Percentiles rank a stretch among this genome's conserved stretches.
phyloP scores from a whole-genome alignment of 1,140 invertebrate species.

The Spodoptera litura region DNA sequence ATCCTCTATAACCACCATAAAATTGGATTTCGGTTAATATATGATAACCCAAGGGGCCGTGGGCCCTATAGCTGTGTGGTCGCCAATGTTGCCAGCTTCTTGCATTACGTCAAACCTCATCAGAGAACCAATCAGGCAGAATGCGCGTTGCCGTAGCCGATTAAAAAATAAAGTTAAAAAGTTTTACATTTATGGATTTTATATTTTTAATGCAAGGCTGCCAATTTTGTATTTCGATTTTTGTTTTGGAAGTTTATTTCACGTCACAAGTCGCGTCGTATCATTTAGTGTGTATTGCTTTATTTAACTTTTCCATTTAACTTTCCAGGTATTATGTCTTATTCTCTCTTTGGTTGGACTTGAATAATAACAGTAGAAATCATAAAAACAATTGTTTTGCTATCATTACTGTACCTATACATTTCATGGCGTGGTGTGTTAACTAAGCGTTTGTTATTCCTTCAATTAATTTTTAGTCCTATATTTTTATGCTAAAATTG shows the following conservation, averaged over 20 bases:
- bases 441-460: too few relatives aligned
- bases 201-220: background rate
- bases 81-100: constrained; percentile 63
- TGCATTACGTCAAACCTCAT: constrained; percentile 74
- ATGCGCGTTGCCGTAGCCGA: constrained; percentile 55
- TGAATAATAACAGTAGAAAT: too few relatives aligned
- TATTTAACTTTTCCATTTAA: too few relatives aligned
- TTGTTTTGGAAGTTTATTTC: background rate
- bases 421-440: too few relatives aligned
- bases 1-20: constrained; percentile 67
- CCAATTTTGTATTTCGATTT: constrained; percentile 7
- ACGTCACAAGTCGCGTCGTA: too few relatives aligned
- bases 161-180: constrained; percentile 59
- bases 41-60: constrained; percentile 38
- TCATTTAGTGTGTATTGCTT: too few relatives aligned
- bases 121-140: constrained; percentile 70
- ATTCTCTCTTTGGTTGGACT: too few relatives aligned
- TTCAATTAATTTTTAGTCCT: too few relatives aligned
- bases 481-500: too few relatives aligned
- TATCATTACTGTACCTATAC: too few relatives aligned
- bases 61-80: constrained; percentile 59
- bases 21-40: constrained; percentile 74
- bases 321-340: too few relatives aligned
- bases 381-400: too few relatives aligned
- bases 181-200: background rate